Base-by-base conservation (phyloP, 1,140 invertebrate genomes). In the Drosophila micromelanica region DNA sequence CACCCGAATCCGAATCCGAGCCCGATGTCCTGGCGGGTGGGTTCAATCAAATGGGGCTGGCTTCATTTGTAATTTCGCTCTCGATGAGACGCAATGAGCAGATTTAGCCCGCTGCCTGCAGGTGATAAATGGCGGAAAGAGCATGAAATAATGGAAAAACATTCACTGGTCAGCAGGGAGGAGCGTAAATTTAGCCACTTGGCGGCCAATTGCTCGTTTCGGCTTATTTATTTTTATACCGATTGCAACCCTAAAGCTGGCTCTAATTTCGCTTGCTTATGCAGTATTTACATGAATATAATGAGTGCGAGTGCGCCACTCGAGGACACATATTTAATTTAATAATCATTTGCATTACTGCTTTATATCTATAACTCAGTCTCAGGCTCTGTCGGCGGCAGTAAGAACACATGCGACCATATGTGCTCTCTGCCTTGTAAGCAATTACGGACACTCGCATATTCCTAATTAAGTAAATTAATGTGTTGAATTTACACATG, bases 401-500 rank as follows among this genome's bases (percentile, higher is more conserved):
- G 49, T 30, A 35, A 35, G 27, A 64, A 60, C 70, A 81, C 70
- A 87, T 85, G 81, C 76, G 56, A 35, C 69, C 80, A 85, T 85
- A 85, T 86, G 81, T 70, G 75, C 64, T 61, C 51, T 35, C 51
- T 40, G 80, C 61, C 78, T 89, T 87, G 84, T 87, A 76, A 71
- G 82, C 84, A 87, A 87, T 87, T 89, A 87, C 76, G 72, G 75
- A 76, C 82, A 87, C 78, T 87, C 64, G 78, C 84, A 76, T 67
- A 73, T 57, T 89, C 75, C 82, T 87, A 87, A 87, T 87, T 87
- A 87, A 87, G 75, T 82, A 87, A 87, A 87, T 87, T 87, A 87
- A 87, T 87, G 82, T 76, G 62, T 62, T 72, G 72, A 82, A 87
- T 87, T 89, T 87, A 82, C 84, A 87, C 75, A 73, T 69, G 64